phyloP scores from a whole-genome alignment of 30 jellyfish, hydroid and myxozoan species.

The Hydractinia symbiolongicarpus region DNA sequence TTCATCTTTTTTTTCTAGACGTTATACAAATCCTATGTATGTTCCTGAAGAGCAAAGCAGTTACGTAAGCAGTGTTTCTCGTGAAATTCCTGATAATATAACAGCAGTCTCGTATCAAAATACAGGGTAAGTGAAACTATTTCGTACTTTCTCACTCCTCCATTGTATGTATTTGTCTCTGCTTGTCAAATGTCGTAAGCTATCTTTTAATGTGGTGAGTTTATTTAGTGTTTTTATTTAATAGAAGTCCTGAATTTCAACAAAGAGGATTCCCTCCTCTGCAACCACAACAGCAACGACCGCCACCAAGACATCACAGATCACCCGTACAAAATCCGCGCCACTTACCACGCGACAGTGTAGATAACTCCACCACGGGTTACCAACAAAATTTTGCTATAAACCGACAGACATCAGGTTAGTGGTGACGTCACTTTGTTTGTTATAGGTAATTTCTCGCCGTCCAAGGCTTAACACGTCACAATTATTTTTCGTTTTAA shows the following conservation, averaged over 20 bases:
- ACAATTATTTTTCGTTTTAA: neutral
- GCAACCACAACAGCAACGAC: too few species aligned
- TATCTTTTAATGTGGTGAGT: neutral
- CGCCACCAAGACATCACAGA: too few species aligned
- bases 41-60: slow-evolving; percentile 1
- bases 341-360: too few species aligned
- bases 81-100: neutral
- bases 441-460: neutral
- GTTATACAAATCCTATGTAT: slow-evolving; percentile 10
- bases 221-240: neutral
- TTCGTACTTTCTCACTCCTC: neutral
- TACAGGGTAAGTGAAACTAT: neutral
- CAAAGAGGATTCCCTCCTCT: too few species aligned
- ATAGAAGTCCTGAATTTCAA: too few species aligned
- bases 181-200: neutral
- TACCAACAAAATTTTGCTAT: too few species aligned
- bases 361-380: too few species aligned
- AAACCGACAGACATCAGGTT: too few species aligned
- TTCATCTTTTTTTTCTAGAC: neutral
- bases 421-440: too few species aligned
- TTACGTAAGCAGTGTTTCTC: neutral
- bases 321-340: too few species aligned
- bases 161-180: neutral
- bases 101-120: neutral
- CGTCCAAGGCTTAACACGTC: neutral